Percentiles rank a stretch among this genome's conserved stretches.
These are phyloP conservation scores for Diceros bicornis DNA, from an alignment of 2,797 vertebrate genomes.

Conservation along the genomic window DNA sequence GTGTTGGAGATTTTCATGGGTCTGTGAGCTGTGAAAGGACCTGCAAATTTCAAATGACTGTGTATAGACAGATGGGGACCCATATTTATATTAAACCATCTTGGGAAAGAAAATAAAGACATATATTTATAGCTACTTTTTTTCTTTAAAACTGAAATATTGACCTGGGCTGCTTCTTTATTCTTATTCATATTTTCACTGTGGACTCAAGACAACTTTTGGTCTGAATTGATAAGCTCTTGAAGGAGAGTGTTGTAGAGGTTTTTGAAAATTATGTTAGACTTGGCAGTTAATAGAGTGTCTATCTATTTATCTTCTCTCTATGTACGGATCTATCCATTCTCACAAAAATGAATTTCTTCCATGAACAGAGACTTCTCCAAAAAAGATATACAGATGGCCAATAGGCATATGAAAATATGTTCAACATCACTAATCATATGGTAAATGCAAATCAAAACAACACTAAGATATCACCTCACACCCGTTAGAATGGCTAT, in stretches of 20 bases:
- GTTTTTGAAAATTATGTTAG: neutral
- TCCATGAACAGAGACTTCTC: neutral
- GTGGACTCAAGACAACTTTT: neutral
- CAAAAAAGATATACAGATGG: too few relatives aligned
- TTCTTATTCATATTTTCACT: neutral
- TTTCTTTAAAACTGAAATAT: neutral
- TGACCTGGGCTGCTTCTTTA: neutral
- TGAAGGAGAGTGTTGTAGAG: neutral
- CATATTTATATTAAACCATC: neutral
- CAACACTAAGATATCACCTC: too few relatives aligned
- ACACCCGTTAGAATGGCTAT: too few relatives aligned
- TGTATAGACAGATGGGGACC: neutral
- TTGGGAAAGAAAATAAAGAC: neutral
- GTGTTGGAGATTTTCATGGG: slow-evolving; percentile 54
- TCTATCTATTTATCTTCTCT: neutral
- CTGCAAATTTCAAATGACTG: neutral
- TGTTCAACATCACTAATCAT: too few relatives aligned
- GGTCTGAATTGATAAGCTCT: neutral
- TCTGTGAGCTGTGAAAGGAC: neutral
- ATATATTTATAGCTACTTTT: neutral
- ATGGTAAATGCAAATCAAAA: too few relatives aligned
- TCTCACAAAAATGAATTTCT: neutral
- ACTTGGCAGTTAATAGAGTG: neutral
- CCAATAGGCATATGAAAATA: too few relatives aligned
- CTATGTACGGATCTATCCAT: neutral